phyloP scores from a whole-genome alignment of 2,113 vertebrate species.

The Narcine bancroftii region DNA sequence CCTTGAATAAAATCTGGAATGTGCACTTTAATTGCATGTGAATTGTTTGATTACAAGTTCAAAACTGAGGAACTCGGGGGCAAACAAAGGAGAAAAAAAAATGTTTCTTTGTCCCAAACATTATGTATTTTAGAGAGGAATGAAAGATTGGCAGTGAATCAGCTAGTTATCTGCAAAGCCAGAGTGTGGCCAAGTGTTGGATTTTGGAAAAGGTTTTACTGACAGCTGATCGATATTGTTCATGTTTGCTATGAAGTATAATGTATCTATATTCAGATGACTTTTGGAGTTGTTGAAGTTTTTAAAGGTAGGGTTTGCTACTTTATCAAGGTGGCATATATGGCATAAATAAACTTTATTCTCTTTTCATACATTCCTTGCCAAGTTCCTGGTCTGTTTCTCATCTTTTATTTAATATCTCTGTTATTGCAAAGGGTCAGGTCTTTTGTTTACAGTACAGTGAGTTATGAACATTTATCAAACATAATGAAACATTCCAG shows the following conservation, averaged over 20 bases:
- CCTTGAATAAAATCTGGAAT: no score
- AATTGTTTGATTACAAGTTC: no score
- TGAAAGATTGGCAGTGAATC: no score
- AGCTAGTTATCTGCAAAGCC: no score
- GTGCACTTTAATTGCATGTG: no score
- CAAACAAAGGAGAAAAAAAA: no score
- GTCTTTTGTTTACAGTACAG: not conserved
- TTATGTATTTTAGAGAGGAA: no score
- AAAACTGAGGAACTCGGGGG: no score
- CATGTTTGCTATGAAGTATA: no score
- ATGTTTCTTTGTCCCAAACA: no score
- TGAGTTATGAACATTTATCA: not conserved
- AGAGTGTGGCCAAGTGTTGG: no score
- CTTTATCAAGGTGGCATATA: not conserved
- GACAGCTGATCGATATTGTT: not conserved
- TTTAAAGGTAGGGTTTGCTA: not conserved
- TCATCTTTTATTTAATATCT: not conserved
- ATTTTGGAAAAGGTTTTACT: no score
- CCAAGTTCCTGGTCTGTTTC: not conserved
- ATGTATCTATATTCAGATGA: not conserved
- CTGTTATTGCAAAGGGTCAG: not conserved
- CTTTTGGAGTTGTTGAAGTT: not conserved
- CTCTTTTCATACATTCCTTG: not conserved
- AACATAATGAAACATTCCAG: not conserved
- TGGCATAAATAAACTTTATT: not conserved